Evolutionary conservation across 2,888 invertebrate genomes (phyloP), one percentile per base, ranked within the genome.

Genomic region (Mythimna lalbum): DNA sequence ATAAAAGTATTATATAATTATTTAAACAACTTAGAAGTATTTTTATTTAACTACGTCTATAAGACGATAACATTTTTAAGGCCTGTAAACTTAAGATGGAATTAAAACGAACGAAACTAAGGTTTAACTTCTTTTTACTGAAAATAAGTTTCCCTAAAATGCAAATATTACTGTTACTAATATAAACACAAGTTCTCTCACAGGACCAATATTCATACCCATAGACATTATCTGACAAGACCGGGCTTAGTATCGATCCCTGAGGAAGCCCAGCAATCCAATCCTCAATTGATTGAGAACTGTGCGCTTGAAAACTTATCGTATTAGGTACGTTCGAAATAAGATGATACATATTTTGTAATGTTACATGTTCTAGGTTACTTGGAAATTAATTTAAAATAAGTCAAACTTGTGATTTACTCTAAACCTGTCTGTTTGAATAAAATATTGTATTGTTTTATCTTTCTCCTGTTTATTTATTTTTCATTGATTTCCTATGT

Each of bases 1-100:
- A 79, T 69, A 62, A 72, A 73, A 76, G 82, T 83, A 83, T 84
- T 84, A 81, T 53, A 39, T 69, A 65, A 68, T 62, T 69, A 73
- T 79, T 70, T 72, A 65, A 69, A 76, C 53, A 63, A 65, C 57
- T 69, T 65, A 70, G 60, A 61, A 61, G 39, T 73, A 55, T 49
- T 61, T 63, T 61, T 55, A 47, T 55, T 62, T 47, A 74, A 49
- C 12, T 36, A 47, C 12, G 72, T 75, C 53, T 75, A 27, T 27
- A 50, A 65, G 69, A 65, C 61, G 23, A 17, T 39, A 50, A 59
- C 36, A 52, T 47, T 43, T 73, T 73, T 61, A 69, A 69, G 49
- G 60, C 19, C 19, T 17, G 14, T 65, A 4, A 55, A 49, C 6
- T 23, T 63, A 23, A 36, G 50, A 52, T 36, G 36, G 23, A 50